Evolutionary conservation across 2,888 invertebrate genomes (phyloP).

Genomic region (Acronicta aceris): DNA sequence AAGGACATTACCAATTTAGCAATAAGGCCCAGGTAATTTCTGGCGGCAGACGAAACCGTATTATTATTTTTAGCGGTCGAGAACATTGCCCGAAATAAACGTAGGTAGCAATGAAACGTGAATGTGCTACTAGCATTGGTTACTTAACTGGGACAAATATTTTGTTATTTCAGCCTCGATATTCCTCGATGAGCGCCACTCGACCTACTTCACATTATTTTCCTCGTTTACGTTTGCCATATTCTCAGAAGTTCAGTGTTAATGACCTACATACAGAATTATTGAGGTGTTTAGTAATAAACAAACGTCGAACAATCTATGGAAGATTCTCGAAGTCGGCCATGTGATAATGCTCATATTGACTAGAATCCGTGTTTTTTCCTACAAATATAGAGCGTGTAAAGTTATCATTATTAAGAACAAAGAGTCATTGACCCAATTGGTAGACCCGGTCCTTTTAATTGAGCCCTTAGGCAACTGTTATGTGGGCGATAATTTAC

Average conservation of each 20-base stretch:
- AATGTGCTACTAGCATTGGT: constrained; percentile 57
- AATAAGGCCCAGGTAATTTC: neutral
- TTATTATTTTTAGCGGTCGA: constrained; percentile 14
- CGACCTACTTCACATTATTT: constrained; percentile 81
- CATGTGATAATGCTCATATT: constrained; percentile 27
- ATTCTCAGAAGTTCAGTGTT: constrained; percentile 80
- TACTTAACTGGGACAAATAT: constrained; percentile 65
- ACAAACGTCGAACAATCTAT: constrained; percentile 17
- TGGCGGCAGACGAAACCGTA: neutral
- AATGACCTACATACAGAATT: constrained; percentile 79
- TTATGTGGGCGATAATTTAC: constrained; percentile 65
- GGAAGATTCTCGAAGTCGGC: constrained; percentile 18
- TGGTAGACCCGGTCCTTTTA: constrained; percentile 64
- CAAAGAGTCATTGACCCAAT: constrained; percentile 84
- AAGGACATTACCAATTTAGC: neutral
- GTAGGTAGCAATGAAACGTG: constrained; percentile 34
- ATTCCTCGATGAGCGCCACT: constrained; percentile 63
- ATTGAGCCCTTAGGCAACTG: constrained; percentile 74
- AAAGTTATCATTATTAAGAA: constrained; percentile 70
- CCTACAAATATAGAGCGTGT: constrained; percentile 44
- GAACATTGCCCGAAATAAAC: constrained; percentile 43
- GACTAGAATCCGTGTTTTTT: constrained; percentile 48
- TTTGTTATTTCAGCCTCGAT: constrained; percentile 74
- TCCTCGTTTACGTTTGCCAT: constrained; percentile 76
- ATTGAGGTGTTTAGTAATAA: constrained; percentile 51